Conservation (phyloP, 2,797 vertebrate genomes). For the Psittacula derbiana region DNA sequence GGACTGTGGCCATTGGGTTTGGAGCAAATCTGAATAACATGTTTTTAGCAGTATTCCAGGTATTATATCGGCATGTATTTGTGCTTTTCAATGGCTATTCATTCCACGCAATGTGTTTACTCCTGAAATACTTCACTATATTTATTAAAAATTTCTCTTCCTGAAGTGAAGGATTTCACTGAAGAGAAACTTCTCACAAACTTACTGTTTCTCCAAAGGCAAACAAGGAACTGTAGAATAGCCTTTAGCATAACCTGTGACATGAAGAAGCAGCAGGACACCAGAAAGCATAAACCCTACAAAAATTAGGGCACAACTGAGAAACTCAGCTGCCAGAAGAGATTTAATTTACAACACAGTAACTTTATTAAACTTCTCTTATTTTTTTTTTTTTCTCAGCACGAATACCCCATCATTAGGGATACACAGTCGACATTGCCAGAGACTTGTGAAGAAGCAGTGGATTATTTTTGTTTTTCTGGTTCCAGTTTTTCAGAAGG, state of each 20-base stretch:
- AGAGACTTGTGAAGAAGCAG: background rate
- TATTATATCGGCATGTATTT: background rate
- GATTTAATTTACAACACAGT: background rate
- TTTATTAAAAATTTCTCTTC: background rate
- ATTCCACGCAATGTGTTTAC: background rate
- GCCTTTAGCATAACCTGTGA: background rate
- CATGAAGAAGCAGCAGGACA: background rate
- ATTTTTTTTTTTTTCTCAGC: background rate
- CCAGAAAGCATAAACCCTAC: background rate
- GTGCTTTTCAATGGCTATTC: background rate
- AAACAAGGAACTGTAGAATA: background rate
- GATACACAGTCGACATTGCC: no score
- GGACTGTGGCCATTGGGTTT: no score
- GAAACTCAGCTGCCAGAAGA: background rate
- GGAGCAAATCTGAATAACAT: background rate
- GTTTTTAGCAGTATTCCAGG: background rate
- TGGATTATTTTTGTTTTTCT: background rate
- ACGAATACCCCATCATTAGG: rapidly evolving
- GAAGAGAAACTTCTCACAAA: background rate
- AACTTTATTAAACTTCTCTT: background rate
- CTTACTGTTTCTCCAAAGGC: background rate
- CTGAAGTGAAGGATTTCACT: background rate
- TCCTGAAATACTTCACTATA: background rate
- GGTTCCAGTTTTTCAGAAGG: background rate
- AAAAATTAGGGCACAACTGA: background rate